Base-by-base conservation (phyloP, 2,888 invertebrate genomes). In the Salpingus planirostris region DNA sequence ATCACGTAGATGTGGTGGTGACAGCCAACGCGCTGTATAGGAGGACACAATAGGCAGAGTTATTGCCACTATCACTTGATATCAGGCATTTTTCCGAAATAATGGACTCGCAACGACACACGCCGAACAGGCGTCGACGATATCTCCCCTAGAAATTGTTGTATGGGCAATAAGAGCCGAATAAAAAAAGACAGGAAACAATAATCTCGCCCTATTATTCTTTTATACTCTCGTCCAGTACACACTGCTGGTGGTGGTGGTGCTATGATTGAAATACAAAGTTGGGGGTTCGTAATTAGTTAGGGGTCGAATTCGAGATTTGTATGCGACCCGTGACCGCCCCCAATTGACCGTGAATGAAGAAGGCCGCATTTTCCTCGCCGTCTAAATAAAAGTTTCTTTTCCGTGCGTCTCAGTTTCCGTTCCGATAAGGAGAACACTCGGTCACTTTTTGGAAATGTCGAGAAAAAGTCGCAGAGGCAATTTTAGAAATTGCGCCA, bases 241-340 rank as follows among this genome's bases (percentile, higher is more conserved):
- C n/a, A n/a, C n/a, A n/a, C n/a, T n/a, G n/a, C n/a, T n/a, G n/a
- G n/a, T n/a, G n/a, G n/a, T n/a, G n/a, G n/a, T n/a, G n/a, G n/a
- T n/a, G n/a, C n/a, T n/a, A n/a, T n/a, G n/a, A n/a, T n/a, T n/a
- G n/a, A n/a, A n/a, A n/a, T n/a, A n/a, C n/a, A n/a, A n/a, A n/a
- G n/a, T n/a, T n/a, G n/a, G n/a, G n/a, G n/a, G n/a, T n/a, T n/a
- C n/a, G n/a, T n/a, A n/a, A n/a, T n/a, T n/a, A n/a, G n/a, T n/a
- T n/a, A n/a, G n/a, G n/a, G n/a, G n/a, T n/a, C n/a, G n/a, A 55
- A 52, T 53, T 54, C 49, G 45, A 49, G 46, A 54, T 56, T 49
- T 52, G 54, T 55, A 57, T 57, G 50, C 57, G 50, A 38, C 44
- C 47, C 54, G 46, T 46, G 52, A 46, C 44, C 43, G 44, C 43